These are phyloP conservation scores for Mus caroli DNA, from an alignment of 2,797 vertebrate species.

Conservation along the genomic window DNA sequence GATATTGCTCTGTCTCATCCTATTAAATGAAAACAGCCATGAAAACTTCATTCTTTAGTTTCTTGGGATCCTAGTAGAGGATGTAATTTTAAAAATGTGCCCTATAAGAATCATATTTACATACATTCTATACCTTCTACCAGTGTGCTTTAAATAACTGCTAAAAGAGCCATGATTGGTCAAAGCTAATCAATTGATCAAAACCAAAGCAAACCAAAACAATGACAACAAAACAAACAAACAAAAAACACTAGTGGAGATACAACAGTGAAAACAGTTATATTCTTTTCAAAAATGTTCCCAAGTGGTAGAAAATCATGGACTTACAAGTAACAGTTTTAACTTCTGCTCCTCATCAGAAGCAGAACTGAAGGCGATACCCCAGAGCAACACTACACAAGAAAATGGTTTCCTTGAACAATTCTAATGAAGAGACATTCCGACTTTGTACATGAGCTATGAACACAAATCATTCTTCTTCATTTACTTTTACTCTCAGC, in stretches of 20 bases:
- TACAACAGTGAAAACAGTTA: neutral
- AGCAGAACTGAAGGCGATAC: neutral
- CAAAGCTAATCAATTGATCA: neutral
- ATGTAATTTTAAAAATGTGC: neutral
- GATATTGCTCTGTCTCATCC: neutral
- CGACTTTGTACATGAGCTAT: conserved; percentile 16
- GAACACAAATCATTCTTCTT: conserved; percentile 11
- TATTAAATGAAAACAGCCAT: neutral
- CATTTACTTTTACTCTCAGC: conserved; percentile 48
- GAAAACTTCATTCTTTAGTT: neutral
- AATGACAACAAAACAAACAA: neutral
- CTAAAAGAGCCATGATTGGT: neutral
- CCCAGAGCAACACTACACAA: neutral
- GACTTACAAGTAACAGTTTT: neutral
- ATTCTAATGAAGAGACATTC: neutral
- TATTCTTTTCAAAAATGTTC: conserved; percentile 30
- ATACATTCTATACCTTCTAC: neutral
- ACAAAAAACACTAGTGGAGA: neutral
- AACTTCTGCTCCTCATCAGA: neutral
- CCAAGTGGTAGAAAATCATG: neutral
- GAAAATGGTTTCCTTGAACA: conserved; percentile 48
- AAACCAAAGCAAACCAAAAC: neutral
- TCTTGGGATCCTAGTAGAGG: conserved; percentile 11
- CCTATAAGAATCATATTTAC: neutral
- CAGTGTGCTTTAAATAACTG: neutral